Base-by-base conservation (phyloP, 1,140 invertebrate genomes). In the Prorops nasuta region DNA sequence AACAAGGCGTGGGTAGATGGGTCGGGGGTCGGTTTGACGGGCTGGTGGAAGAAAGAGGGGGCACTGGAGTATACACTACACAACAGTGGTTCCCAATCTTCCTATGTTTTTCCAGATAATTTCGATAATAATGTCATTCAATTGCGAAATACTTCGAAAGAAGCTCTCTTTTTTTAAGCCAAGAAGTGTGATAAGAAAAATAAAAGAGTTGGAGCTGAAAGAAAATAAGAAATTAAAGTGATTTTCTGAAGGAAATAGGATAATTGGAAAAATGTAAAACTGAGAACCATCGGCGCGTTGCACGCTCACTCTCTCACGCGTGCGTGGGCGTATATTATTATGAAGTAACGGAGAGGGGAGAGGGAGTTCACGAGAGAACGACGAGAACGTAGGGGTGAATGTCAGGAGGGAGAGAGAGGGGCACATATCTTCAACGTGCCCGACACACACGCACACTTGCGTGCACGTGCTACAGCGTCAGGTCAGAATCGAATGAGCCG, bases 1-100 rank as follows among this genome's bases (percentile, higher is more conserved):
- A 73, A 73, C 67, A 57, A 71, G 66, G 63, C 68, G 66, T 71
- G 61, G 68, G 65, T 64, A 61, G 66, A 50, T 54, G 52, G 45
- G 54, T 54, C 52, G 61, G 53, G 37, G 37, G 54, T 42, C 55
- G 51, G 19, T 44, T 44, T 14, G 47, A 20, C 12, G 46, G 17
- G 17, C 12, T 21, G 22, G 6, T 37, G 28, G 14, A 24, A 22
- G 41, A 32, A 19, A 19, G 44, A 17, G 31, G 20, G 41, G 20
- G 37, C 21, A 34, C 9, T 28, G 16, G 39, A 41, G 44, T 20
- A 7, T 28, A 21, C 40, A 21, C 38, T 58, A 56, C 21, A 49
- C 28, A 18, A 16, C n/a, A n/a, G n/a, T n/a, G n/a, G n/a, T n/a
- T n/a, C 8, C 12, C 17, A 39, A 39, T n/a, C n/a, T n/a, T n/a